Percentiles rank a stretch among this genome's conserved stretches.
Evolutionary conservation across 53 echinoderm and acorn worm genomes (phyloP).

Genomic region (Temnopleurus reevesii): DNA sequence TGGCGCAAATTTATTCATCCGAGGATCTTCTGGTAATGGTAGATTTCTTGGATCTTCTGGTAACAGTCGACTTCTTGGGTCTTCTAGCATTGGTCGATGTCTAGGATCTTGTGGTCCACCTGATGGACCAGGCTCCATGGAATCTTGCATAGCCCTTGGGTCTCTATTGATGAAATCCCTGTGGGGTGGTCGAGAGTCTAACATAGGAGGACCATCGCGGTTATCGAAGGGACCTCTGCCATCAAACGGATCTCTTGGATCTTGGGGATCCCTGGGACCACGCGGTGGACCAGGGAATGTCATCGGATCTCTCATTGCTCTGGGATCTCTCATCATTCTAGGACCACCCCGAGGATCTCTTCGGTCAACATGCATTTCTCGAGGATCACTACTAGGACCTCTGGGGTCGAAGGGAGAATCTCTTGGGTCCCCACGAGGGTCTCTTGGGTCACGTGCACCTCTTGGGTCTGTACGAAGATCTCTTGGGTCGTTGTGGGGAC

Average conservation of each 20-base stretch:
- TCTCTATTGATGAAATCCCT: not conserved
- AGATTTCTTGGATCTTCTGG: too few species aligned
- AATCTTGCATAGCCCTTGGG: constrained; percentile 22
- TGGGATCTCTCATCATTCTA: constrained; percentile 19
- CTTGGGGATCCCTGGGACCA: constrained; percentile 32
- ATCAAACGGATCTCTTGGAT: not conserved
- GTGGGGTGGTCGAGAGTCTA: not conserved
- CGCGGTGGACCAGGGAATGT: constrained; percentile 3
- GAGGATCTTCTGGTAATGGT: constrained; percentile 26
- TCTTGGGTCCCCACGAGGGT: constrained; percentile 22
- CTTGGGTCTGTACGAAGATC: not conserved
- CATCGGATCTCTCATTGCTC: not conserved
- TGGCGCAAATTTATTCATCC: constrained; percentile 45
- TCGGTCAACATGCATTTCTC: not conserved
- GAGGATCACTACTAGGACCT: not conserved
- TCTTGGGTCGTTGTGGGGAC: not conserved
- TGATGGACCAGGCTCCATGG: not conserved
- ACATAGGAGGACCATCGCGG: not conserved
- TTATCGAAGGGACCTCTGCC: constrained; percentile 2
- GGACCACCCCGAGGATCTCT: not conserved
- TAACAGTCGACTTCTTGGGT: too few species aligned
- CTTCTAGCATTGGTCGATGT: constrained; percentile 34
- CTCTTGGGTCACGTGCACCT: constrained; percentile 24
- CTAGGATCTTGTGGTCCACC: constrained; percentile 16
- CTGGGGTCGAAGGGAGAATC: not conserved